A percentile compares a stretch with the other conserved stretches of the same genome.
Evolutionary conservation across 2,888 invertebrate species (phyloP).

Genomic region (Heliconius cydno): DNA sequence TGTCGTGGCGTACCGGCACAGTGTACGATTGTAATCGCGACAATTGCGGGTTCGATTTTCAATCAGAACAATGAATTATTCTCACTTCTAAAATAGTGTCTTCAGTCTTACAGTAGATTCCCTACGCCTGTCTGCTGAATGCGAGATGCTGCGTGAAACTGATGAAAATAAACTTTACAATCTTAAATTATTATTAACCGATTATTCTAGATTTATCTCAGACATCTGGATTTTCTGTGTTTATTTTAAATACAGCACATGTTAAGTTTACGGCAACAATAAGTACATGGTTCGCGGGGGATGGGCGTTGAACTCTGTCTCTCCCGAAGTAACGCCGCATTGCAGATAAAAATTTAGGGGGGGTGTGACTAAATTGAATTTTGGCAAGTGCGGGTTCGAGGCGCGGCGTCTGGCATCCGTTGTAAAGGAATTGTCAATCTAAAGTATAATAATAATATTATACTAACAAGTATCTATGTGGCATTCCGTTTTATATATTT

Average conservation of each 20-base stretch:
- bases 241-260: slow-evolving; percentile 41
- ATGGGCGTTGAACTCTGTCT: slow-evolving; percentile 35
- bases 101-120: no score
- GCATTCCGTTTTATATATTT: no score
- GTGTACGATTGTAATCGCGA: no score
- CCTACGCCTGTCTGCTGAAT: background rate
- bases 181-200: slow-evolving; percentile 16
- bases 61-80: no score
- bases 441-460: background rate
- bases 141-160: no score
- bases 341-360: slow-evolving; percentile 31
- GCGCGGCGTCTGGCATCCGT: slow-evolving; percentile 12
- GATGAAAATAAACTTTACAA: background rate
- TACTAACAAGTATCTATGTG: no score
- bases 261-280: slow-evolving; percentile 29
- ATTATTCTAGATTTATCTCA: slow-evolving; percentile 1
- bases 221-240: slow-evolving; percentile 40
- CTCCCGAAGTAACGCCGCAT: slow-evolving; percentile 26
- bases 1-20: no score
- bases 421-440: background rate
- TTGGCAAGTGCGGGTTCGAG: slow-evolving; percentile 28
- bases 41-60: no score
- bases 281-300: slow-evolving; percentile 35
- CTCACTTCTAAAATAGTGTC: no score
- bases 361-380: slow-evolving; percentile 17